phyloP scores from a whole-genome alignment of 1,140 invertebrate species.

The Drosophila dunni region DNA sequence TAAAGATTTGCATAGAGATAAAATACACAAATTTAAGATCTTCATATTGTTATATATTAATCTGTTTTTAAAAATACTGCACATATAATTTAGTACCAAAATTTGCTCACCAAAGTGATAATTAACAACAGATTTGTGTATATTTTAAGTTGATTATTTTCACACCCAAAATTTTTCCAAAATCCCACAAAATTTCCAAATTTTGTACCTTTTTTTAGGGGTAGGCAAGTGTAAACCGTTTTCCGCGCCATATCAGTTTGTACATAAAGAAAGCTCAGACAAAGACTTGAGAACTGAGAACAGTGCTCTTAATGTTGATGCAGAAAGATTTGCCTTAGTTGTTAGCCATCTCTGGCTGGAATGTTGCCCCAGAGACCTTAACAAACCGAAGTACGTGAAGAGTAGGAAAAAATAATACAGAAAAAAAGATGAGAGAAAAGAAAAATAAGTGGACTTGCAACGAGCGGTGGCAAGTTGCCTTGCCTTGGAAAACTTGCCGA shows the following conservation, averaged over 20 bases:
- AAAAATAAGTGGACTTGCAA: constrained; percentile 55
- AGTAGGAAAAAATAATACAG: constrained; percentile 12
- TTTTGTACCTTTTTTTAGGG: no score
- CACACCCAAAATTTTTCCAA: no score
- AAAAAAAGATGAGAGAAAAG: constrained; percentile 24
- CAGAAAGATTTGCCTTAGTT: constrained; percentile 66
- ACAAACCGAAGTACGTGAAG: constrained; percentile 11
- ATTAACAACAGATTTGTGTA: no score
- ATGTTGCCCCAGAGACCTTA: constrained; percentile 68
- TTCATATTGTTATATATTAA: no score
- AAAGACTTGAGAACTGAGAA: constrained; percentile 27
- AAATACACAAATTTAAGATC: no score
- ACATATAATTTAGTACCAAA: no score
- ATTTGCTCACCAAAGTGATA: no score
- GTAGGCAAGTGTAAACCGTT: not conserved
- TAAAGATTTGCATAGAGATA: no score
- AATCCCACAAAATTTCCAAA: no score
- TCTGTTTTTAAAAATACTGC: no score
- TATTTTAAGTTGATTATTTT: no score
- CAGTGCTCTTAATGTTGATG: constrained; percentile 32
- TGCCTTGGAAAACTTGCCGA: constrained; percentile 69
- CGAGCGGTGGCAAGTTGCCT: constrained; percentile 47
- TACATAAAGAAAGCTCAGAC: constrained; percentile 29
- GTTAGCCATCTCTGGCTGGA: constrained; percentile 66
- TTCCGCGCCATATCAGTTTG: not conserved